Base-by-base conservation (phyloP, 2,113 vertebrate genomes). In the Arothron firmamentum region DNA sequence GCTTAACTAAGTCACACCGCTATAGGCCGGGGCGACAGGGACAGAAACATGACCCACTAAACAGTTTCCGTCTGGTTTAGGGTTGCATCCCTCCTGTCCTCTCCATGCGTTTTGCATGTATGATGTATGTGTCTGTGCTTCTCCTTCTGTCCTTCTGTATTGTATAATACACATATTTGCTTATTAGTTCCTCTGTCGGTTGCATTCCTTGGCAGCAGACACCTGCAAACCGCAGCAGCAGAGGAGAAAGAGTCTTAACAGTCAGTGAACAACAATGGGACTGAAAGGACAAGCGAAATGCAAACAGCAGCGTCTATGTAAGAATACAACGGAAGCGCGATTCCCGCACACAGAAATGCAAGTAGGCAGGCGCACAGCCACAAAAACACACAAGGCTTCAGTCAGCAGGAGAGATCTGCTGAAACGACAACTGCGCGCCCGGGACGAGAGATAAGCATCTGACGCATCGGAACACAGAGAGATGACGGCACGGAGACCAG, bases 351-450 rank as follows among this genome's bases (percentile, higher is more conserved):
- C 66, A 50, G 16, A 9, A 46, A 77, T 56, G 20, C n/a, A 56
- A 58, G 67, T 18, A 59, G 57, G 46, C 70, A 75, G 50, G 9
- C 56, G 10, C 57, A 19, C 56, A 11, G 10, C 7, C 66, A 72
- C 63, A 70, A 45, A 67, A 53, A 65, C 25, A 68, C 38, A 72
- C 74, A 76, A 41, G 54, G 57, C 68, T 75, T 77, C 75, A 64
- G 86, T 84, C 79, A 85, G 81, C 83, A 88, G 50, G 64, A 23
- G 43, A 65, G 72, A 84, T 85, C 46, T 83, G 81, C 81, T 87
- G 84, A 87, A 70, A 75, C 62, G 59, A 84, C 84, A 85, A 59
- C 50, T 20, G 19, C 17, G 15, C 45, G 45, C 15, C n/a, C 45
- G 15, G 15, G 67, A 60, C 25, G 52, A 45, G 54, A 80, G 70